These are phyloP conservation scores for Dolomedes plantarius DNA, from an alignment of 2,888 invertebrate species.

Conservation along the genomic window DNA sequence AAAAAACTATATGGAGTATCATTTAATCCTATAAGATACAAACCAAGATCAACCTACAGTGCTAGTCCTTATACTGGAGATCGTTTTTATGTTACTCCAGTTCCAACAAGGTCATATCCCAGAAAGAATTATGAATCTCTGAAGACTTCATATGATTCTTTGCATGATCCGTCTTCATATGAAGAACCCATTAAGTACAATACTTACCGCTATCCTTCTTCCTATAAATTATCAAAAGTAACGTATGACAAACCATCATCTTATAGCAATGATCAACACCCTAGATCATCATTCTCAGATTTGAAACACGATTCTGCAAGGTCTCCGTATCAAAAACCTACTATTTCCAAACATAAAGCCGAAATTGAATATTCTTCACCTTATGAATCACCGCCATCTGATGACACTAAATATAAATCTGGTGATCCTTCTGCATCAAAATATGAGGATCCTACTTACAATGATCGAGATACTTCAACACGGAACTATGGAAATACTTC, in stretches of 20 bases:
- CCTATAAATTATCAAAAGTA: not conserved
- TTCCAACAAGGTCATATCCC: too few species aligned
- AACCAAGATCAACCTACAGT: not conserved
- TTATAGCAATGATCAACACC: not conserved
- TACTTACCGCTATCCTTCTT: not conserved
- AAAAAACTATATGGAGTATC: not conserved
- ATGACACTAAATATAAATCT: not conserved
- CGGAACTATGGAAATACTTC: not conserved
- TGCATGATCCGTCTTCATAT: not conserved
- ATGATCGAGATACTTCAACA: too few species aligned
- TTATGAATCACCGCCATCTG: not conserved
- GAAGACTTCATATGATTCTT: not conserved
- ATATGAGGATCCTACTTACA: not conserved
- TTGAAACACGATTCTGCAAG: not conserved
- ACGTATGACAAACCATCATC: not conserved
- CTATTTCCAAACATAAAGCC: not conserved
- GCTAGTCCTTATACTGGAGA: not conserved
- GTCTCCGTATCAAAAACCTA: not conserved
- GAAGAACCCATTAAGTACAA: not conserved
- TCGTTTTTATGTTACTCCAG: not conserved
- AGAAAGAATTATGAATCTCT: not conserved
- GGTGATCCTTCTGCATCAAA: not conserved
- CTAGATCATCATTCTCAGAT: not conserved
- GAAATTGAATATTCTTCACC: not conserved
- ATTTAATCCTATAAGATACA: not conserved